Base-by-base conservation (phyloP, 2,113 vertebrate species). In the Psilopsiagon aymara region DNA sequence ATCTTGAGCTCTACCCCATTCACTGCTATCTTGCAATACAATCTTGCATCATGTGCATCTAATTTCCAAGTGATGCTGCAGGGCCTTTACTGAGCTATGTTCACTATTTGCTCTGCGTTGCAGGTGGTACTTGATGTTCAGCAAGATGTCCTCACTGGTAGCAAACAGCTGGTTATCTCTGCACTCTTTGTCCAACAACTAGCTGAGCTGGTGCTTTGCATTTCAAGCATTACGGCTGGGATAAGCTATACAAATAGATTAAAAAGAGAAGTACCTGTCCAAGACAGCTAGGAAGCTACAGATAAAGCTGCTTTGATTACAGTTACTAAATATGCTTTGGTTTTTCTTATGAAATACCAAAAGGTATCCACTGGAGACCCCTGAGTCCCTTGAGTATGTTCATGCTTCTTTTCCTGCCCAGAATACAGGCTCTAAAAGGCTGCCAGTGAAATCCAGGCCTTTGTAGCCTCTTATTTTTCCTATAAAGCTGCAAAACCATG, bases 251-350 rank as follows among this genome's bases (percentile, higher is more conserved):
- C 82, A 85, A 94, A 83, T 75, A 85, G 62, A 95, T 75, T 73
- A 66, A 80, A 74, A 94, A 90, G 39, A 94, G 77, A 60, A 67
- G 25, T 51, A 81, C 77, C 81, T 70, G 81, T 94, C 93, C 75
- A 29, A 95, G 82, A 94, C 20, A 87, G 24, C 86, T 92, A 96
- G 80, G 43, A 85, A 4, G 25, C 90, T 90, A 95, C 24, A 5
- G 78, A 91, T 75, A 13, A 90, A 91, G 79, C 86, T 92, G 93
- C 51, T 68, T 89, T 63, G 39, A 89, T 90, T 81, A 94, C 35
- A 95, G 91, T 47, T 49, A 24, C 85, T 94, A 97, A 93, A 82
- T 55, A 71, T 49, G 75, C 96, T 97, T 97, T 97, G 96, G 95
- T 97, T 96, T 94, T 93, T 82, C 74, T 37, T 23, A n/a, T 67